Percentiles rank a stretch among this genome's conserved stretches.
phyloP scores from a whole-genome alignment of 2,113 vertebrate genomes.

The Pagrus major region DNA sequence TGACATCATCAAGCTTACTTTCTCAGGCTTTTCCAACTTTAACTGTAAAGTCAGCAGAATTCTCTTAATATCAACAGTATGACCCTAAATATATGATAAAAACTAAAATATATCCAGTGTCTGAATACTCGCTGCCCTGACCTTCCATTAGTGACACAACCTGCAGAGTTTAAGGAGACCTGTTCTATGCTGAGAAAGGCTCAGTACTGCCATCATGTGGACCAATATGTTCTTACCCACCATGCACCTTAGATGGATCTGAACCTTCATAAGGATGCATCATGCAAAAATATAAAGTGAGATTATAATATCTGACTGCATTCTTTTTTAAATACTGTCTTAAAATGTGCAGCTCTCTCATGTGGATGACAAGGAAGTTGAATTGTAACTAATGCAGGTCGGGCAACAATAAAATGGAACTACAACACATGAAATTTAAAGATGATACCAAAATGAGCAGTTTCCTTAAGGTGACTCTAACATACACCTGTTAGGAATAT shows the following conservation, averaged over 20 bases:
- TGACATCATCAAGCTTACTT: neutral
- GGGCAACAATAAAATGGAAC: neutral
- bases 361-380: neutral
- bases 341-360: neutral
- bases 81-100: neutral
- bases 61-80: neutral
- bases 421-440: neutral
- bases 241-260: neutral
- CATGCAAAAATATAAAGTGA: neutral
- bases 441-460: neutral
- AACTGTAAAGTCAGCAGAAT: neutral
- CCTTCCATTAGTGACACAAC: neutral
- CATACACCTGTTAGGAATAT: neutral
- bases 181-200: neutral
- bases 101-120: neutral
- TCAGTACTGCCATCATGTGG: conserved; percentile 64
- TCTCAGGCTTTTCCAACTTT: neutral
- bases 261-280: neutral
- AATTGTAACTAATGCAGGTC: neutral
- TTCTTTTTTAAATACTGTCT: neutral
- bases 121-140: neutral
- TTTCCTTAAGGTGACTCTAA: neutral
- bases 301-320: neutral
- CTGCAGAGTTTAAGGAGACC: neutral
- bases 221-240: neutral